These are phyloP conservation scores for Laodelphax striatellus DNA, from an alignment of 1,140 invertebrate species.

Conservation along the genomic window DNA sequence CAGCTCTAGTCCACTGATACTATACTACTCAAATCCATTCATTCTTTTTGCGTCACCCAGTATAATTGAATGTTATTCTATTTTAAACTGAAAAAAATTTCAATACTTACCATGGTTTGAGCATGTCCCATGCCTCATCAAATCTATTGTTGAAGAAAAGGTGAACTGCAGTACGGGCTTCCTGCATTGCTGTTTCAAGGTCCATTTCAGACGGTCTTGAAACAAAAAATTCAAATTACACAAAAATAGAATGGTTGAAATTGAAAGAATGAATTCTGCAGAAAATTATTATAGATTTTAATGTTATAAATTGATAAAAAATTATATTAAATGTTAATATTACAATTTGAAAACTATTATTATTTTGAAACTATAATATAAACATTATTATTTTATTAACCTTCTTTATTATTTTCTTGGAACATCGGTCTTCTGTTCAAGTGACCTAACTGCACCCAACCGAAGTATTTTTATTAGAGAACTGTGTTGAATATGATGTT, in stretches of 20 bases:
- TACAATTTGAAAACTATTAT: too few relatives aligned
- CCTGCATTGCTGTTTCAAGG: slow-evolving; percentile 18
- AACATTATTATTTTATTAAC: neutral
- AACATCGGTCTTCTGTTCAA: neutral
- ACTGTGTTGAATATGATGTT: too few relatives aligned
- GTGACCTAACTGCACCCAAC: neutral
- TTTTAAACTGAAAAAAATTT: too few relatives aligned
- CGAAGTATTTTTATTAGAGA: neutral
- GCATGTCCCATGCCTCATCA: slow-evolving; percentile 56
- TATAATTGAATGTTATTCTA: too few relatives aligned
- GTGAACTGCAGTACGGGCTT: slow-evolving; percentile 41
- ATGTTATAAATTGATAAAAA: too few relatives aligned
- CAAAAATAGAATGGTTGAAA: neutral
- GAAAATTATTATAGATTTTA: too few relatives aligned
- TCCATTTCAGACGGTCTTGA: slow-evolving; percentile 21
- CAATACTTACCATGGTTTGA: slow-evolving; percentile 56
- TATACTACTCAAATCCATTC: too few relatives aligned
- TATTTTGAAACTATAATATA: too few relatives aligned
- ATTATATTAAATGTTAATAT: too few relatives aligned
- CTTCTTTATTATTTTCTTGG: neutral
- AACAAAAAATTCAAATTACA: slow-evolving; percentile 2
- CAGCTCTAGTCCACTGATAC: too few relatives aligned
- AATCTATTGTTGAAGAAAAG: slow-evolving; percentile 86
- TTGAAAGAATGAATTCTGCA: neutral
- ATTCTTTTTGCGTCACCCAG: too few relatives aligned